Conservation (phyloP, 1,140 invertebrate species). For the Pseudomyrmex flavicornis region DNA sequence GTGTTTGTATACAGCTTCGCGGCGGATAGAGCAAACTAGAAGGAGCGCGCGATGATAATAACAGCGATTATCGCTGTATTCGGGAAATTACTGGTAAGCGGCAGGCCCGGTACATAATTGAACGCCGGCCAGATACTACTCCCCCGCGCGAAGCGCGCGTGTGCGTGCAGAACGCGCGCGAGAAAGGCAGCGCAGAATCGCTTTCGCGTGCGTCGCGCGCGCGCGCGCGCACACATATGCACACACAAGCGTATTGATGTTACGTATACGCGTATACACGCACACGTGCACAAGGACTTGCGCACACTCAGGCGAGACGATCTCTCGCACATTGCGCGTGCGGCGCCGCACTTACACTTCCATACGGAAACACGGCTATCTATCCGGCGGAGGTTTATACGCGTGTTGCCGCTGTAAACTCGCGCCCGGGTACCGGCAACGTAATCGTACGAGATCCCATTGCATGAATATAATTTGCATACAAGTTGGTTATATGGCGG, state of each 20-base stretch:
- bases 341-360: conserved; percentile 72
- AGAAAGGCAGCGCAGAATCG: conserved; percentile 40
- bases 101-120: conserved; percentile 78
- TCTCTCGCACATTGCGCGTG: conserved; percentile 55
- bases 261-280: neutral
- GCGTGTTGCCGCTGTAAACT: conserved; percentile 85
- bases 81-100: conserved; percentile 79
- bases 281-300: neutral
- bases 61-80: conserved; percentile 80
- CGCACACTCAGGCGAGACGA: neutral
- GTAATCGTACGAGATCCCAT: conserved; percentile 85
- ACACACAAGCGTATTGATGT: neutral
- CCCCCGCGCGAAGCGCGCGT: conserved; percentile 28
- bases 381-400: conserved; percentile 83
- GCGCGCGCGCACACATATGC: neutral
- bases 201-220: conserved; percentile 4
- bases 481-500: conserved; percentile 84
- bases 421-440: conserved; percentile 79
- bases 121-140: conserved; percentile 73
- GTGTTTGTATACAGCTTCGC: neutral
- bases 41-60: conserved; percentile 74
- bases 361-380: conserved; percentile 80
- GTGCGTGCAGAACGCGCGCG: conserved; percentile 50
- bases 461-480: conserved; percentile 86
- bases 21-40: conserved; percentile 55